A percentile compares a stretch with the other conserved stretches of the same genome.
These are phyloP conservation scores for Lithobates sylvaticus DNA, from an alignment of 2,797 vertebrate species.

Conservation along the genomic window DNA sequence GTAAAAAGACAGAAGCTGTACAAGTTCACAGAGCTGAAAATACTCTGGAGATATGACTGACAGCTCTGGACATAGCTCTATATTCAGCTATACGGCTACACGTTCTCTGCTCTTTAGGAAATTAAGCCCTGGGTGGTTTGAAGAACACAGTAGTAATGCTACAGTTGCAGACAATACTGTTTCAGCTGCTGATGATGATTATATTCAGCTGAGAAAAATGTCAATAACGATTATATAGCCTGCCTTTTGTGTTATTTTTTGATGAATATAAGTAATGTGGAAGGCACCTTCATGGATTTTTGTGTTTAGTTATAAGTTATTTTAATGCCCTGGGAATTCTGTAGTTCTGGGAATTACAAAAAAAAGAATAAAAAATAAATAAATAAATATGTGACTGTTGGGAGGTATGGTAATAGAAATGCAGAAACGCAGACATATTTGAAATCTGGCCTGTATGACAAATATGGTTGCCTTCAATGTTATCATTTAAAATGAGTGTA, in stretches of 20 bases:
- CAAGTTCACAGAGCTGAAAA: background rate
- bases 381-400: too few species aligned
- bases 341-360: too few species aligned
- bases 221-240: background rate
- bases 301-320: too few species aligned
- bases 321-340: too few species aligned
- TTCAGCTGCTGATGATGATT: background rate
- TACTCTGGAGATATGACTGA: slow-evolving; percentile 4
- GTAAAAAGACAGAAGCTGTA: background rate
- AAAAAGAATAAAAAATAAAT: too few species aligned
- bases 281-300: too few species aligned
- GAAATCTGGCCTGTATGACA: too few species aligned
- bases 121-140: slow-evolving; percentile 22
- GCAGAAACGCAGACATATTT: too few species aligned
- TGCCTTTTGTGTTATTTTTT: background rate
- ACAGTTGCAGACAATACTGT: background rate
- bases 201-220: background rate
- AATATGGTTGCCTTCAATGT: too few species aligned
- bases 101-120: slow-evolving; percentile 29
- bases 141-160: background rate
- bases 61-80: background rate
- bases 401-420: too few species aligned
- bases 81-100: slow-evolving; percentile 6
- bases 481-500: too few species aligned
- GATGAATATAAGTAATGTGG: background rate